These are phyloP conservation scores for Noturus placidus DNA, from an alignment of 2,113 vertebrate species.

Conservation along the genomic window DNA sequence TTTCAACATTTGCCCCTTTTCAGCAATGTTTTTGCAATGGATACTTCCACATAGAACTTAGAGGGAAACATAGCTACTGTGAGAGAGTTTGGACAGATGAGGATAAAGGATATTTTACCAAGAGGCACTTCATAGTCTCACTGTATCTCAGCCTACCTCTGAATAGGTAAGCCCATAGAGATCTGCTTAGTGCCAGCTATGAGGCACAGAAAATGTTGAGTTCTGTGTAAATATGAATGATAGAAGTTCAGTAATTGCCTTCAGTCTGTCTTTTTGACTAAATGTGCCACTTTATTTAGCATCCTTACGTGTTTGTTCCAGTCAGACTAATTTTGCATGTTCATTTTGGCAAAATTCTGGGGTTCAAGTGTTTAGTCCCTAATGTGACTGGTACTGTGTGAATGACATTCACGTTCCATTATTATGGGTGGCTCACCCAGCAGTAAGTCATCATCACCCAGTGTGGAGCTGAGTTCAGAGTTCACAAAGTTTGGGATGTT, in stretches of 20 bases:
- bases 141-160: background rate
- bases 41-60: background rate
- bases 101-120: background rate
- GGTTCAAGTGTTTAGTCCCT: constrained; percentile 28
- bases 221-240: background rate
- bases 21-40: background rate
- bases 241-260: background rate
- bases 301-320: background rate
- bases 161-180: background rate
- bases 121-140: background rate
- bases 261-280: background rate
- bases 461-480: constrained; percentile 76
- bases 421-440: constrained; percentile 76
- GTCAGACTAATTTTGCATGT: background rate
- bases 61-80: background rate
- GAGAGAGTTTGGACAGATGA: background rate
- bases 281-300: background rate
- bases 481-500: constrained; percentile 85
- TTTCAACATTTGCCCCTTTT: background rate
- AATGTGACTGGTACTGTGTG: constrained; percentile 32
- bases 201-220: background rate
- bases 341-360: background rate
- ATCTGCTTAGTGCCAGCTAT: background rate
- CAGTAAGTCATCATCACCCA: constrained; percentile 80
- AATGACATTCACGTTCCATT: constrained; percentile 71